Conservation (phyloP, 2,797 vertebrate genomes). For the Typhlichthys subterraneus region DNA sequence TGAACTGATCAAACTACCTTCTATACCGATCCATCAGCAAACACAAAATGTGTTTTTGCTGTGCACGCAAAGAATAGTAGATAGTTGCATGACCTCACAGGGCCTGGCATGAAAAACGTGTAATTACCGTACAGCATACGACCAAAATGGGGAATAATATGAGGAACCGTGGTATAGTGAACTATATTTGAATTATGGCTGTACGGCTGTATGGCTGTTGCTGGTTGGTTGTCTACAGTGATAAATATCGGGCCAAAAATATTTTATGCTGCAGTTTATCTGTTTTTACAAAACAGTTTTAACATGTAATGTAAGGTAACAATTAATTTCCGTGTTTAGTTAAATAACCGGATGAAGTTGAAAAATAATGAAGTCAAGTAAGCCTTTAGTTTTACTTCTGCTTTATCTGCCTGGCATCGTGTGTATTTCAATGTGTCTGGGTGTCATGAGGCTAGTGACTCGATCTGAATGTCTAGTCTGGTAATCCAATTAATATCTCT, state of each 20-base stretch:
- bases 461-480: not conserved
- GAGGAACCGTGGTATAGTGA: conserved; percentile 25
- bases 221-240: conserved; percentile 18
- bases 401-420: conserved; percentile 55
- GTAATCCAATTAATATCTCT: not conserved
- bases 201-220: too few species aligned
- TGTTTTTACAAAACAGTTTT: too few species aligned
- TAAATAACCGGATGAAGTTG: not conserved
- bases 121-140: conserved; percentile 38
- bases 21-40: not conserved
- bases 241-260: not conserved
- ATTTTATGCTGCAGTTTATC: too few species aligned
- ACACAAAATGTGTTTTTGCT: not conserved
- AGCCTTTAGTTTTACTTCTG: conserved; percentile 72
- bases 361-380: conserved; percentile 15
- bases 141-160: conserved; percentile 29
- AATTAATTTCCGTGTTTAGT: conserved; percentile 3
- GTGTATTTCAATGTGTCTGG: conserved; percentile 35
- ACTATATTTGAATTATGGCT: conserved; percentile 1
- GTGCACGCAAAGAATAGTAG: not conserved
- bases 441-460: conserved; percentile 20
- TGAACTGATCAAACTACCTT: too few species aligned
- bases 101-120: conserved; percentile 26
- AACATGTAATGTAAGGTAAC: not conserved
- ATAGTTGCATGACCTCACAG: conserved; percentile 20